Evolutionary conservation across 1,140 invertebrate genomes (phyloP), one percentile per base, ranked within the genome.

Genomic region (Drosophila fuyamai): DNA sequence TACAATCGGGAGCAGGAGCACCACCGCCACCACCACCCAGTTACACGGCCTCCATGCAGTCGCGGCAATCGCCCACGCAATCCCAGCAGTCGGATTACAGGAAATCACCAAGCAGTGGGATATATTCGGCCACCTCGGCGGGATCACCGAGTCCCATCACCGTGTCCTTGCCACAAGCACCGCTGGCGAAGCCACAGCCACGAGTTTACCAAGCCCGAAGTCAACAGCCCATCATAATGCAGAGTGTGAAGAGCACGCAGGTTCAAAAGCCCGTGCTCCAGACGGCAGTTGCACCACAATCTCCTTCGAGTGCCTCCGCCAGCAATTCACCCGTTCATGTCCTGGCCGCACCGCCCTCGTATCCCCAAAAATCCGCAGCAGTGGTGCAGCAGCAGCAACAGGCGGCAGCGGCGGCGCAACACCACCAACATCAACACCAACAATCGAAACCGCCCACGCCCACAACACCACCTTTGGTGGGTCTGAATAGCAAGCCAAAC

Each of bases 191-290:
- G 75, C 96, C 96, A 2, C 96, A 96, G 48, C 96, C 96, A 4
- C 95, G 96, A n/a, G 96, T 96, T 47, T 92, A 91, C 54, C 94
- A 96, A 44, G 95, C 96, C 14, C 96, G 97, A 81, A 96, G 95
- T 1, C 97, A 98, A 85, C 96, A 97, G 13, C 97, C 97, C 0
- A 97, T 98, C 60, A 98, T 98, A 36, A 98, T 98, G 97, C 97
- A 98, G 91, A 97, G 97, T 23, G 98, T 98, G 1, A 98, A 98
- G 91, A 98, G 97, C 93, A 98, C 97, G 0, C 97, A 98, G 92
- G 97, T 98, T 5, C 97, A 98, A 85, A 98, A 98, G 92, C 98
- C 98, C 0, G 95, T 98, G 1, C 93, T 98, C 40, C 98, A 98
- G 92, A 98, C 97, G 6, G 98, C 98, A 0, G 97, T 98, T 8